phyloP scores from a whole-genome alignment of 2,888 invertebrate genomes.

The Polylopha cassiicola region DNA sequence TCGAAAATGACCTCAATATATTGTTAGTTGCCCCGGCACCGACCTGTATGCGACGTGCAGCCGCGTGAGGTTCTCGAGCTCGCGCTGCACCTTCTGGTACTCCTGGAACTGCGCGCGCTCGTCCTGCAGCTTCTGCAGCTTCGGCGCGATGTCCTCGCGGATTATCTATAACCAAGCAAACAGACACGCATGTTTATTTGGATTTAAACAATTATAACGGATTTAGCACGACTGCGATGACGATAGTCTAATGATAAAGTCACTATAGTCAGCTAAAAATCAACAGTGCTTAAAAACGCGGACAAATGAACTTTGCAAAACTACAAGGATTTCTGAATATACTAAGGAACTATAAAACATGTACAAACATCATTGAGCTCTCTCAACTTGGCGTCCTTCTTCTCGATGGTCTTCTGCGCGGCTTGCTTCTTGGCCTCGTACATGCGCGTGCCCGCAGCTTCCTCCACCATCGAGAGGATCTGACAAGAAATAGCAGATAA shows the following conservation, averaged over 20 bases:
- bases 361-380: constrained; percentile 87
- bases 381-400: constrained; percentile 92
- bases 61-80: constrained; percentile 87
- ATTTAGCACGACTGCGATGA: no score
- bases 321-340: no score
- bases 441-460: constrained; percentile 98
- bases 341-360: neutral
- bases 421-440: constrained; percentile 95
- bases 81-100: constrained; percentile 89
- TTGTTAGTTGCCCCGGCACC: no score
- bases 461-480: constrained; percentile 98
- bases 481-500: constrained; percentile 39
- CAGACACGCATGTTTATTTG: no score
- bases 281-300: no score
- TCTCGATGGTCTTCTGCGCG: constrained; percentile 91
- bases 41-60: constrained; percentile 86
- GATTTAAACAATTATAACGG: no score
- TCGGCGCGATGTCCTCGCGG: constrained; percentile 93
- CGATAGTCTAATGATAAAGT: no score
- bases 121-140: constrained; percentile 88
- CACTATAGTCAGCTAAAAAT: no score
- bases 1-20: no score
- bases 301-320: no score
- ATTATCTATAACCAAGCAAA: constrained; percentile 74
- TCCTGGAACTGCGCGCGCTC: constrained; percentile 91